phyloP scores from a whole-genome alignment of 2,888 invertebrate species.

The Andrena flavipes region DNA sequence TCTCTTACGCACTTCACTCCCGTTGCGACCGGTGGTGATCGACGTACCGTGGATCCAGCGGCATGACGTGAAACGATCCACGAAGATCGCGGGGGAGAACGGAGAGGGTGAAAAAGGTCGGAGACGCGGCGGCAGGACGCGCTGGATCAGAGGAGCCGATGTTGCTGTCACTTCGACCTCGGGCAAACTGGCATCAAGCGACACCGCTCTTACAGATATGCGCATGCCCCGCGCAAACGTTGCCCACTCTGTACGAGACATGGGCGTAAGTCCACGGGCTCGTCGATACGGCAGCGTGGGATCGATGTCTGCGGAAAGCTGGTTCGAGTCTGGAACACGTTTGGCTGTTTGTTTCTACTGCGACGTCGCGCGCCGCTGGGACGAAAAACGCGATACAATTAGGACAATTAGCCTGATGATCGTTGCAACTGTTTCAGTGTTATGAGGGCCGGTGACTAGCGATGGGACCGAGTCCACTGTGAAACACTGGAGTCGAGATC shows the following conservation, averaged over 20 bases:
- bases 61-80: slow-evolving; percentile 18
- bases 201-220: slow-evolving; percentile 72
- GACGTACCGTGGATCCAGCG: slow-evolving; percentile 15
- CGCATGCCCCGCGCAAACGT: slow-evolving; percentile 78
- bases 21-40: neutral
- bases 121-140: slow-evolving; percentile 44
- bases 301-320: slow-evolving; percentile 52
- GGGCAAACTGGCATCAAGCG: slow-evolving; percentile 83
- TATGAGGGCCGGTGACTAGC: neutral
- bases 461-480: neutral
- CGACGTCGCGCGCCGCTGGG: neutral
- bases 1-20: slow-evolving; percentile 38
- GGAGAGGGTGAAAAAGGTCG: slow-evolving; percentile 34
- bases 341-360: neutral
- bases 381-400: slow-evolving; percentile 11
- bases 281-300: slow-evolving; percentile 80
- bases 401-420: slow-evolving; percentile 2
- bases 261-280: slow-evolving; percentile 71
- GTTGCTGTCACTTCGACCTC: slow-evolving; percentile 81
- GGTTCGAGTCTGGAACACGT: slow-evolving; percentile 72
- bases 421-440: neutral
- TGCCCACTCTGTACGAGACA: slow-evolving; percentile 57
- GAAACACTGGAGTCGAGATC: neutral
- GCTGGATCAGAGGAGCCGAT: slow-evolving; percentile 68
- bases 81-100: slow-evolving; percentile 14